A percentile compares a stretch with the other conserved stretches of the same genome.
Conservation (phyloP, 2,888 invertebrate genomes). For the Linnaemya vulpina region DNA sequence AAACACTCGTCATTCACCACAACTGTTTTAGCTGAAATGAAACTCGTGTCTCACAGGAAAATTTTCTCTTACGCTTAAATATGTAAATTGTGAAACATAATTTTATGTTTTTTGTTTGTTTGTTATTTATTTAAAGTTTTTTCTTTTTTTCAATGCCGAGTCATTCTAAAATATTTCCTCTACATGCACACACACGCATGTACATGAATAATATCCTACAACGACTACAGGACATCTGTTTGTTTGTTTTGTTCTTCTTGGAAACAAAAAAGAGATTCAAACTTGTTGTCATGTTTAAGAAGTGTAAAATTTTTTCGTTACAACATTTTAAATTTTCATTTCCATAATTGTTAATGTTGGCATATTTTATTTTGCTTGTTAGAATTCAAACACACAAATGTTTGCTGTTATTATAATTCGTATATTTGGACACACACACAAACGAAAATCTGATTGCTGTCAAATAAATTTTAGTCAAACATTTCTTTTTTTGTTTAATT, state of each 20-base stretch:
- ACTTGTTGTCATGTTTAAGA: constrained; percentile 32
- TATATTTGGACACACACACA: constrained; percentile 5
- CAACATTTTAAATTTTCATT: constrained; percentile 25
- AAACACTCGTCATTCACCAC: no score
- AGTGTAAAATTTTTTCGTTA: constrained; percentile 4
- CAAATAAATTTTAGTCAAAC: background rate
- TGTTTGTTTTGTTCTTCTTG: constrained; percentile 8
- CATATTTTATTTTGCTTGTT: constrained; percentile 5
- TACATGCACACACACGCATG: background rate
- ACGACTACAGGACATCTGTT: background rate
- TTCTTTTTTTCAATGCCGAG: background rate
- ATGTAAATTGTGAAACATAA: background rate
- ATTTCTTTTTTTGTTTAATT: background rate
- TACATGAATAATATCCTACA: background rate
- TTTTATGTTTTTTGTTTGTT: background rate
- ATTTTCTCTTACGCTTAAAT: background rate
- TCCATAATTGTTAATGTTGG: constrained; percentile 19
- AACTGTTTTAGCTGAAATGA: no score
- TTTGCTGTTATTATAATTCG: constrained; percentile 28
- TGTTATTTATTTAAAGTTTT: background rate
- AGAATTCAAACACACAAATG: background rate
- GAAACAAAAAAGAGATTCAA: constrained; percentile 12
- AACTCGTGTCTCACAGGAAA: background rate
- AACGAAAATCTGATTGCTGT: constrained; percentile 6
- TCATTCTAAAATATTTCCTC: background rate